Evolutionary conservation across 1,140 invertebrate species (phyloP).

Genomic region (Caenorhabditis latens): DNA sequence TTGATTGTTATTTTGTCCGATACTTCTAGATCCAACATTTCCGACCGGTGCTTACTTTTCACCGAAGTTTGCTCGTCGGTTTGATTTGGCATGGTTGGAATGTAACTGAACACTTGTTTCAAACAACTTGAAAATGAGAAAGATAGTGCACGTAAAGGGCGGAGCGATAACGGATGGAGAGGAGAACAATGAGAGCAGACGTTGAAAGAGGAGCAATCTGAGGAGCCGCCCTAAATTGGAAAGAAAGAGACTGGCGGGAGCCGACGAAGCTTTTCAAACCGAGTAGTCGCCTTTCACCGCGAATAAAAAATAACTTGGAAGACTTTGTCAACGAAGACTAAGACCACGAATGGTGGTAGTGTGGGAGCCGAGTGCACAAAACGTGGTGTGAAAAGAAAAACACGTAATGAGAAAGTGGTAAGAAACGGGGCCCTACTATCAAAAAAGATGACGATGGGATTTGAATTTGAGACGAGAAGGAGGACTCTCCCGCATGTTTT

Average conservation of each 20-base stretch:
- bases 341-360: background rate
- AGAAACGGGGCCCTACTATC: background rate
- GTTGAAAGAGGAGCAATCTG: conserved; percentile 31
- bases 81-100: conserved; percentile 28
- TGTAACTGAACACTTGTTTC: background rate
- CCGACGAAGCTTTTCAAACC: background rate
- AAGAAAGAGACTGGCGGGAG: conserved; percentile 14
- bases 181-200: conserved; percentile 31
- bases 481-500: conserved; percentile 21
- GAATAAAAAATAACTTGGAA: conserved; percentile 25
- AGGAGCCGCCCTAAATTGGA: conserved; percentile 44
- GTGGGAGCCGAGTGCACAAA: conserved; percentile 2
- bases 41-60: conserved; percentile 10
- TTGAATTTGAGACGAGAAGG: conserved; percentile 5
- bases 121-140: conserved; percentile 14
- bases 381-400: background rate
- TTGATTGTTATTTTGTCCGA: background rate
- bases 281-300: conserved; percentile 19
- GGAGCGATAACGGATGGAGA: background rate
- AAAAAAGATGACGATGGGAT: background rate
- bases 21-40: background rate
- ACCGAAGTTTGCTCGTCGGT: conserved; percentile 20
- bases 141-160: background rate
- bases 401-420: conserved; percentile 6
- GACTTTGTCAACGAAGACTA: background rate